These are phyloP conservation scores for Himalopsyche tibetana DNA, from an alignment of 2,888 invertebrate species.

Conservation along the genomic window DNA sequence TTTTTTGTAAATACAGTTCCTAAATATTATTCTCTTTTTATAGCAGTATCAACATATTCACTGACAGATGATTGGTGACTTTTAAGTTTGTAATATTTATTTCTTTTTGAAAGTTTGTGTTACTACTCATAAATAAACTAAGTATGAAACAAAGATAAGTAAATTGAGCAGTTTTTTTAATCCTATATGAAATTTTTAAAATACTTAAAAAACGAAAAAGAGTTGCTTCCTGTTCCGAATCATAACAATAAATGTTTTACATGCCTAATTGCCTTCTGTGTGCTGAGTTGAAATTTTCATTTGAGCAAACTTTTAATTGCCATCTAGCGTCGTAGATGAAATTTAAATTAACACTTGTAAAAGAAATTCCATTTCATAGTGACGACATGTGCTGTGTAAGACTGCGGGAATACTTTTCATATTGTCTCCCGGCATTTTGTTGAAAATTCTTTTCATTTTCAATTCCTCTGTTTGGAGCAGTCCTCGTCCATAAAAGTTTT, in stretches of 20 bases:
- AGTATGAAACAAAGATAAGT: no score
- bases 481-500: neutral
- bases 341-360: conserved; percentile 32
- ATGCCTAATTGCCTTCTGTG: neutral
- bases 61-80: no score
- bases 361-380: neutral
- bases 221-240: neutral
- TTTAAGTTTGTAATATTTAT: no score
- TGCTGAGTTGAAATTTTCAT: conserved; percentile 12
- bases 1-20: no score
- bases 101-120: no score
- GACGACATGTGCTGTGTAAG: neutral
- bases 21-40: no score
- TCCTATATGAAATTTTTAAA: no score
- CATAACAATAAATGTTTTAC: conserved; percentile 19
- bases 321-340: conserved; percentile 4
- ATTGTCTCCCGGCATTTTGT: neutral
- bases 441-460: neutral
- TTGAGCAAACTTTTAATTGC: conserved; percentile 19
- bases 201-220: no score
- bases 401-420: neutral
- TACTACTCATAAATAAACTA: no score
- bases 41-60: no score
- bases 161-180: no score
- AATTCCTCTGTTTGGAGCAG: neutral